A percentile compares a stretch with the other conserved stretches of the same genome.
Conservation (phyloP, 2,113 vertebrate species). For the Aplodontia rufa region DNA sequence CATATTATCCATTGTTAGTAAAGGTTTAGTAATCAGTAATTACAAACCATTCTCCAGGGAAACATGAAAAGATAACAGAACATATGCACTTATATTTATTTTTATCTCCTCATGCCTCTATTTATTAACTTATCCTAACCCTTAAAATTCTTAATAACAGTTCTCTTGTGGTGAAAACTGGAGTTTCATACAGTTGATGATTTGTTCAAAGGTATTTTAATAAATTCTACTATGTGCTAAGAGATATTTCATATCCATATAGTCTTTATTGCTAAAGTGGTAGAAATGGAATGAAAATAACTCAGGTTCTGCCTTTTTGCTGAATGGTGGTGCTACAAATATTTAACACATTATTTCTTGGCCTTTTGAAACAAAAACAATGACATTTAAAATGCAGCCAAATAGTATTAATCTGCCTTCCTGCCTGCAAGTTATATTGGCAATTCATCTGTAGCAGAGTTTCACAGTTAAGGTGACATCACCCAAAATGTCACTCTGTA, state of each 20-base stretch:
- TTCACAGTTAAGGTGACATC: constrained; percentile 52
- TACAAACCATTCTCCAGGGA: not conserved
- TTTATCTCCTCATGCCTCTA: not conserved
- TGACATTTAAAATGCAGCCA: constrained; percentile 62
- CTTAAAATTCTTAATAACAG: not conserved
- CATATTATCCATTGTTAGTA: not conserved
- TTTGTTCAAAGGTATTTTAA: not conserved
- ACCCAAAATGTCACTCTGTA: constrained; percentile 46
- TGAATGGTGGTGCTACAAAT: constrained; percentile 19
- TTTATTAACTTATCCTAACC: not conserved
- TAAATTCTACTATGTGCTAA: not conserved
- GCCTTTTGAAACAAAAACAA: constrained; percentile 70
- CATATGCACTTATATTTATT: not conserved
- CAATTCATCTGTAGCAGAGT: constrained; percentile 32
- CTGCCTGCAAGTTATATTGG: constrained; percentile 43
- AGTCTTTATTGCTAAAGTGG: not conserved
- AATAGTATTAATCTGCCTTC: constrained; percentile 50
- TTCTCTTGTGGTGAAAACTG: not conserved
- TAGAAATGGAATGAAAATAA: not conserved
- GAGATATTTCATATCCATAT: not conserved
- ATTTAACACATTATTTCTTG: constrained; percentile 63
- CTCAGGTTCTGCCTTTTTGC: not conserved
- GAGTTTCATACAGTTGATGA: not conserved
- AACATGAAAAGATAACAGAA: not conserved
- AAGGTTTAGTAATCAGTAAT: not conserved